Evolutionary conservation across 92 coral and sea anemone species (phyloP).

Genomic region (Meandrina meandrites): DNA sequence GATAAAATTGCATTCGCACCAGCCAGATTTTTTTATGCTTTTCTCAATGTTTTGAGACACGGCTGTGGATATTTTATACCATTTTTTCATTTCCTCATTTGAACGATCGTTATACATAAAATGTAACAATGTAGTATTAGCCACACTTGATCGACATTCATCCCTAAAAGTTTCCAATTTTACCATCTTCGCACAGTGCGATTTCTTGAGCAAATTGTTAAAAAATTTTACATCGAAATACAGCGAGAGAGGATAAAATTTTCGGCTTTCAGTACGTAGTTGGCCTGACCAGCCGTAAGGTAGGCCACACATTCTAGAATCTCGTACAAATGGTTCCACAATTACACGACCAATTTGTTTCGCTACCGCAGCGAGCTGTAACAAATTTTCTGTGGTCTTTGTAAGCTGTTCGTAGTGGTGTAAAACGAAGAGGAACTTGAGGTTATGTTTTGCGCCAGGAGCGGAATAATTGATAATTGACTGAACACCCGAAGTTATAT

Average conservation of each 20-base stretch:
- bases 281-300: constrained; percentile 90
- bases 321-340: constrained; percentile 94
- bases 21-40: constrained; percentile 58
- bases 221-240: constrained; percentile 80
- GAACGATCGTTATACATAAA: constrained; percentile 73
- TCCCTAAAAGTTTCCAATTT: constrained; percentile 70
- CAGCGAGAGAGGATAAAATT: constrained; percentile 79
- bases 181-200: constrained; percentile 67
- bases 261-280: constrained; percentile 69
- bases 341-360: constrained; percentile 67
- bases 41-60: constrained; percentile 45
- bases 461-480: neutral
- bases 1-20: constrained; percentile 85
- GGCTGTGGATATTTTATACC: constrained; percentile 72
- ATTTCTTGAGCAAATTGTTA: constrained; percentile 72
- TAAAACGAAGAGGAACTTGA: constrained; percentile 81
- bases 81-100: constrained; percentile 68
- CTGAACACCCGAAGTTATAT: neutral
- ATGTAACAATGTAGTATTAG: constrained; percentile 76
- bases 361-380: constrained; percentile 89
- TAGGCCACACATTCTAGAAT: constrained; percentile 98
- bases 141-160: constrained; percentile 57
- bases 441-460: constrained; percentile 24
- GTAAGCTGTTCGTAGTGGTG: constrained; percentile 97
- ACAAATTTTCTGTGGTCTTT: constrained; percentile 90